These are phyloP conservation scores for Pogonocherus hispidulus DNA, from an alignment of 2,888 invertebrate species.

Conservation along the genomic window DNA sequence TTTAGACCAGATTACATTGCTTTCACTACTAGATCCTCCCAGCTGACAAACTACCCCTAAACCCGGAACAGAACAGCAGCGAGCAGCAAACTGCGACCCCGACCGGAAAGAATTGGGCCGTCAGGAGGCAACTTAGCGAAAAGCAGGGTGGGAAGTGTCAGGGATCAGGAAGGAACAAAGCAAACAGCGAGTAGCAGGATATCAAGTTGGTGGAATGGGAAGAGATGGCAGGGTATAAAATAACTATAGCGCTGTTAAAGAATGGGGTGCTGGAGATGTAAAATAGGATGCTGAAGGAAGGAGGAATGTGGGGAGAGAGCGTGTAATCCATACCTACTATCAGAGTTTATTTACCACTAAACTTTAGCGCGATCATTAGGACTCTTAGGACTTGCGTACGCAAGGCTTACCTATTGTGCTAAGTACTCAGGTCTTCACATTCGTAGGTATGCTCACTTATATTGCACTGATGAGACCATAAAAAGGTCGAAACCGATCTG, in stretches of 20 bases:
- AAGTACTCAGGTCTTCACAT: too few relatives aligned
- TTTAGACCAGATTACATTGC: too few relatives aligned
- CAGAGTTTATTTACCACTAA: too few relatives aligned
- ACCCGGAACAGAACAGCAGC: neutral
- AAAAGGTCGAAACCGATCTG: too few relatives aligned
- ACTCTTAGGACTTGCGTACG: too few relatives aligned
- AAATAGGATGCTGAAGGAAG: slow-evolving; percentile 47
- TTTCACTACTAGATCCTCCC: neutral
- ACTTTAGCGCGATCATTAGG: too few relatives aligned
- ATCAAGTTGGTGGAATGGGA: slow-evolving; percentile 42
- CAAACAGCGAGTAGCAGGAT: slow-evolving; percentile 44
- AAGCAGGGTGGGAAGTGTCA: slow-evolving; percentile 47
- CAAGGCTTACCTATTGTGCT: too few relatives aligned
- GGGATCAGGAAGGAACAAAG: slow-evolving; percentile 38
- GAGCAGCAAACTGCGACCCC: neutral
- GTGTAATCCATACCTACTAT: too few relatives aligned
- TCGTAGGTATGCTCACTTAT: too few relatives aligned
- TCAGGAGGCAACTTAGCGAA: slow-evolving; percentile 41
- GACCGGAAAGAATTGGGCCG: slow-evolving; percentile 5
- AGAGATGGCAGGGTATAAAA: slow-evolving; percentile 45
- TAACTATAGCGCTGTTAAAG: slow-evolving; percentile 44
- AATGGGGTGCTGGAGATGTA: slow-evolving; percentile 57
- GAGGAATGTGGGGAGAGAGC: slow-evolving; percentile 36
- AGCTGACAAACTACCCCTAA: neutral
- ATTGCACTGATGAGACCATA: too few relatives aligned